These are phyloP conservation scores for Drosophila seguyi DNA, from an alignment of 1,140 invertebrate genomes.

Conservation along the genomic window DNA sequence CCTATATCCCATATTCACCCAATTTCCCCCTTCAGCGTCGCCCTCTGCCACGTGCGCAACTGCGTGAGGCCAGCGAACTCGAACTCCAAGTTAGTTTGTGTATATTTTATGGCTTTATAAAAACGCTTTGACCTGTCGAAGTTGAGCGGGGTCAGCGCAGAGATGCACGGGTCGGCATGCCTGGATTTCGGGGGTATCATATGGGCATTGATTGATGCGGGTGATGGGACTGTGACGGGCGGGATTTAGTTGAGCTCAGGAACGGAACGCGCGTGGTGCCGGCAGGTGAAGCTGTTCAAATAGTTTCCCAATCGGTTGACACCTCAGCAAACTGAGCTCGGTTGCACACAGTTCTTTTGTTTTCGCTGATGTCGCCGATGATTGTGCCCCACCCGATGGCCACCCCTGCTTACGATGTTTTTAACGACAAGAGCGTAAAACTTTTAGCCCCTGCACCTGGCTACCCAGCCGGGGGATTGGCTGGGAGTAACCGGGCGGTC, in stretches of 20 bases:
- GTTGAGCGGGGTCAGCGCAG: constrained; percentile 56
- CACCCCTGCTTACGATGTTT: constrained; percentile 33
- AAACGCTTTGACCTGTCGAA: constrained; percentile 67
- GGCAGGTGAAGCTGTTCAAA: constrained; percentile 33
- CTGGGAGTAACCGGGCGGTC: constrained; percentile 22
- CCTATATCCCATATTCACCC: constrained; percentile 8
- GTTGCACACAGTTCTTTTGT: constrained; percentile 44
- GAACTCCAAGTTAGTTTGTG: constrained; percentile 50
- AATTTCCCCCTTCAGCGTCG: background rate
- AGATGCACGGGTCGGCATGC: constrained; percentile 55
- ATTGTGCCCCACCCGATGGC: constrained; percentile 1
- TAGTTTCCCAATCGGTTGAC: constrained; percentile 63
- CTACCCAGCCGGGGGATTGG: constrained; percentile 15
- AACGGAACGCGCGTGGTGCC: background rate
- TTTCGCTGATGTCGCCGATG: constrained; percentile 32
- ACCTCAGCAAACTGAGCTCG: constrained; percentile 51
- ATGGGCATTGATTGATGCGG: constrained; percentile 67
- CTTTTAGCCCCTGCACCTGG: constrained; percentile 45
- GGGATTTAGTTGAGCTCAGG: background rate
- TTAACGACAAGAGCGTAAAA: constrained; percentile 62
- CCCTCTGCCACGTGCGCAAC: constrained; percentile 32
- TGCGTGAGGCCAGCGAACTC: constrained; percentile 33
- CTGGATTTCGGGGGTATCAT: constrained; percentile 64
- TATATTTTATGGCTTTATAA: constrained; percentile 81
- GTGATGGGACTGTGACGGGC: constrained; percentile 14